Evolutionary conservation across 92 coral and sea anemone genomes (phyloP).

Genomic region (Phenganax subtilis): DNA sequence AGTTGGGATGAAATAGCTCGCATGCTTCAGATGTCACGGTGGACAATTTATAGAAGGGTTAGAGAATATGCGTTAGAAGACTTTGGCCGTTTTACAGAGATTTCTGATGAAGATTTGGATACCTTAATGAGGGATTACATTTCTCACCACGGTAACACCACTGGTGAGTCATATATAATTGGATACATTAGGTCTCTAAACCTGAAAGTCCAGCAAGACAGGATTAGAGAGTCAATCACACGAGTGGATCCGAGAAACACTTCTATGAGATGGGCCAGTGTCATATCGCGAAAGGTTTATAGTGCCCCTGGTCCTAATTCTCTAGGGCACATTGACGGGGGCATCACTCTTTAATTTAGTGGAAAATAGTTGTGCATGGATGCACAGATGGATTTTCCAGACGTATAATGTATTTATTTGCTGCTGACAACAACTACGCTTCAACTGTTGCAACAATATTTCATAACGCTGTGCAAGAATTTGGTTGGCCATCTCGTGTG

Average conservation of each 20-base stretch:
- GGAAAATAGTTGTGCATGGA: slow-evolving; percentile 43
- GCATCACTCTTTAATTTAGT: slow-evolving; percentile 42
- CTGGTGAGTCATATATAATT: slow-evolving; percentile 34
- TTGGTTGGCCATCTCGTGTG: slow-evolving; percentile 57
- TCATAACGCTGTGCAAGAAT: slow-evolving; percentile 27
- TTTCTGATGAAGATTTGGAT: slow-evolving; percentile 24
- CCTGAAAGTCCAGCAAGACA: slow-evolving; percentile 18
- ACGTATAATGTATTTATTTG: slow-evolving; percentile 35
- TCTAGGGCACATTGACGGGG: slow-evolving; percentile 51
- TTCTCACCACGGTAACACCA: slow-evolving; percentile 36
- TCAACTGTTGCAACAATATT: background rate
- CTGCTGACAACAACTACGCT: no score
- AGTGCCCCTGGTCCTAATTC: slow-evolving; percentile 54
- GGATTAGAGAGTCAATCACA: slow-evolving; percentile 35
- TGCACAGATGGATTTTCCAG: slow-evolving; percentile 51
- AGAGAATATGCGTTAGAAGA: slow-evolving; percentile 14
- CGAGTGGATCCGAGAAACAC: slow-evolving; percentile 52
- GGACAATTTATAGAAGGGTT: slow-evolving; percentile 33
- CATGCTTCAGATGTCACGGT: slow-evolving; percentile 30
- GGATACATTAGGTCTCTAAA: slow-evolving; percentile 33
- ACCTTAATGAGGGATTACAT: slow-evolving; percentile 21
- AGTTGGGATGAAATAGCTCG: slow-evolving; percentile 24
- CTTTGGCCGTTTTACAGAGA: slow-evolving; percentile 26
- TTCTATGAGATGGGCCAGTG: slow-evolving; percentile 52
- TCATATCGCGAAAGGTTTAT: slow-evolving; percentile 50